These are phyloP conservation scores for Rynchops niger DNA, from an alignment of 2,113 vertebrate genomes.

Conservation along the genomic window DNA sequence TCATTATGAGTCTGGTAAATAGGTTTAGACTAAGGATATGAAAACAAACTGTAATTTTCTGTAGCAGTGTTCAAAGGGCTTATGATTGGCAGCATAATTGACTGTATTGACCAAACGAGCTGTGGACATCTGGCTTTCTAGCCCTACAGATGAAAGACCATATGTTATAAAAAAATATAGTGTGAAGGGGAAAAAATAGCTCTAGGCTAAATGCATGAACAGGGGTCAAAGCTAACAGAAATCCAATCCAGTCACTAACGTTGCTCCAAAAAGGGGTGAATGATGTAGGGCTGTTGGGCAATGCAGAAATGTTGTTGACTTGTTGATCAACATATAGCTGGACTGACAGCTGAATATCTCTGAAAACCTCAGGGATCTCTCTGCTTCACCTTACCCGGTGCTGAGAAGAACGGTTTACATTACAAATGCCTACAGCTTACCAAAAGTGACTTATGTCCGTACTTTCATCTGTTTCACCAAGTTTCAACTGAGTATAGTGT, in stretches of 20 bases:
- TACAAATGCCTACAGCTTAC: neutral
- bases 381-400: neutral
- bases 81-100: conserved; percentile 27
- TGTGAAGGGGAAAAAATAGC: neutral
- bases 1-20: conserved; percentile 36
- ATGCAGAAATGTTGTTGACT: neutral
- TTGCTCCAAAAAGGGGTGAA: neutral
- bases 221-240: neutral
- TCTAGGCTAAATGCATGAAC: neutral
- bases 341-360: neutral
- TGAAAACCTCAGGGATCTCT: neutral
- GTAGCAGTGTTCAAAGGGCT: neutral
- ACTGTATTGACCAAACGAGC: conserved; percentile 18
- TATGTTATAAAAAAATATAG: conserved; percentile 6
- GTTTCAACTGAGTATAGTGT: neutral
- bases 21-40: neutral
- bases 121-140: neutral
- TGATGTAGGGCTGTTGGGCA: neutral
- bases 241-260: neutral
- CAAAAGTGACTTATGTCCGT: neutral
- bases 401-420: neutral
- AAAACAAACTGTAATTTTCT: neutral
- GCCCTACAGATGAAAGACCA: conserved; percentile 23
- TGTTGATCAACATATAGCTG: neutral
- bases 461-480: neutral